A percentile compares a stretch with the other conserved stretches of the same genome.
phyloP scores from a whole-genome alignment of 1,140 invertebrate genomes.

The Platyscapa corneri region DNA sequence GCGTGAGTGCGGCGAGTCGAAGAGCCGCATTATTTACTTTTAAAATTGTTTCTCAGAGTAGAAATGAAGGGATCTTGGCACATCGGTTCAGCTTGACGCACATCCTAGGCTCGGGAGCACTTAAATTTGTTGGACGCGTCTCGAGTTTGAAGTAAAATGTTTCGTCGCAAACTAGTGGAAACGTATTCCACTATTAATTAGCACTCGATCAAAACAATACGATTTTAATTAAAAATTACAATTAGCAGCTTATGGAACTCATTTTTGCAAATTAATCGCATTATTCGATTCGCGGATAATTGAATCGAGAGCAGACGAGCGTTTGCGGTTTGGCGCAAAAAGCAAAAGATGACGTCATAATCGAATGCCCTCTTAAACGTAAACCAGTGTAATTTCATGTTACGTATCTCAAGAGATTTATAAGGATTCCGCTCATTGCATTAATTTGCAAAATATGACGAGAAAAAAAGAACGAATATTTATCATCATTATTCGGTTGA shows the following conservation, averaged over 20 bases:
- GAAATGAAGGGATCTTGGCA: slow-evolving; percentile 8
- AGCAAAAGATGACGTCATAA: not conserved
- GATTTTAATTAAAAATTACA: not conserved
- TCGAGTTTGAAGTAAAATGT: not conserved
- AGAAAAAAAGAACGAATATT: not conserved
- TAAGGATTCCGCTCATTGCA: not conserved
- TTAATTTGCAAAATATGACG: not conserved
- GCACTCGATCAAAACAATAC: not conserved
- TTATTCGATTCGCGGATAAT: not conserved
- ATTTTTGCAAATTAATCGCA: not conserved
- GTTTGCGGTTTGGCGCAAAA: not conserved
- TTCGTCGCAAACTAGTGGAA: not conserved
- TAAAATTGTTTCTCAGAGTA: slow-evolving; percentile 52
- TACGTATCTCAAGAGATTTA: not conserved
- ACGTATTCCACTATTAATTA: not conserved
- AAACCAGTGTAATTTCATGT: not conserved
- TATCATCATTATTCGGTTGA: not conserved
- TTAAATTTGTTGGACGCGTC: not conserved
- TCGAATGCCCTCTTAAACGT: not conserved
- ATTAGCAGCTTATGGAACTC: not conserved
- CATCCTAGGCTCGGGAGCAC: too few species aligned
- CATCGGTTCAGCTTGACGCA: not conserved
- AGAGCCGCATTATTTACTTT: slow-evolving; percentile 59
- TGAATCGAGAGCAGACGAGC: not conserved
- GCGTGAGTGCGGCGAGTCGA: slow-evolving; percentile 55